Conservation (phyloP, 2,797 vertebrate genomes). For the Tolypeutes matacus region DNA sequence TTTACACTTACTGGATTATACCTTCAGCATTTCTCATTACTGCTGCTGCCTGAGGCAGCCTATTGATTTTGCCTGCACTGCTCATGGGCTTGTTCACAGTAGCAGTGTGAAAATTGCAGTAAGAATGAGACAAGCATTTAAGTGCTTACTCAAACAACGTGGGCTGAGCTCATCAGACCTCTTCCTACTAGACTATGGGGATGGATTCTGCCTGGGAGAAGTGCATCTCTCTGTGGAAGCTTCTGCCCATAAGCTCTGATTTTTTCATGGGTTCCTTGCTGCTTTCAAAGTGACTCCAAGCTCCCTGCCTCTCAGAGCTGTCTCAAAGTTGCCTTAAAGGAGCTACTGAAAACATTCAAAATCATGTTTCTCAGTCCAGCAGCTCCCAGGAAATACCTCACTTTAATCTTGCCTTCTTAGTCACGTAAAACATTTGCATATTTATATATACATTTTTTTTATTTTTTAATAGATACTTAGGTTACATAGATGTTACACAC, state of each 20-base stretch:
- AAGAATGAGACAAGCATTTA: conserved; percentile 44
- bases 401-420: neutral
- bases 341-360: neutral
- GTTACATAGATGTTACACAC: too few relatives aligned
- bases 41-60: neutral
- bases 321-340: neutral
- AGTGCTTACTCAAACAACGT: neutral
- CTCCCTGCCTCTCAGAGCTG: neutral
- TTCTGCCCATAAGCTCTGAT: neutral
- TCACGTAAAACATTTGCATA: neutral
- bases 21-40: neutral
- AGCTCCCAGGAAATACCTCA: neutral
- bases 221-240: neutral
- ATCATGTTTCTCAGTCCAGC: neutral
- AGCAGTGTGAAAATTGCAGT: neutral
- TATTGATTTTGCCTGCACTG: neutral
- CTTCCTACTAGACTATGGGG: neutral
- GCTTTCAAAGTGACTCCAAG: conserved; percentile 39
- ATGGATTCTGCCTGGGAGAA: neutral
- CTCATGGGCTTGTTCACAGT: neutral
- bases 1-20: neutral
- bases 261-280: conserved; percentile 4
- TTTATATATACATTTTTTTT: too few relatives aligned
- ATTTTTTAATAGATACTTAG: too few relatives aligned
- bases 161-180: neutral